Evolutionary conservation across 2,797 vertebrate species (phyloP), one percentile per base, ranked within the genome.

Genomic region (Oreonectes daqikongensis): DNA sequence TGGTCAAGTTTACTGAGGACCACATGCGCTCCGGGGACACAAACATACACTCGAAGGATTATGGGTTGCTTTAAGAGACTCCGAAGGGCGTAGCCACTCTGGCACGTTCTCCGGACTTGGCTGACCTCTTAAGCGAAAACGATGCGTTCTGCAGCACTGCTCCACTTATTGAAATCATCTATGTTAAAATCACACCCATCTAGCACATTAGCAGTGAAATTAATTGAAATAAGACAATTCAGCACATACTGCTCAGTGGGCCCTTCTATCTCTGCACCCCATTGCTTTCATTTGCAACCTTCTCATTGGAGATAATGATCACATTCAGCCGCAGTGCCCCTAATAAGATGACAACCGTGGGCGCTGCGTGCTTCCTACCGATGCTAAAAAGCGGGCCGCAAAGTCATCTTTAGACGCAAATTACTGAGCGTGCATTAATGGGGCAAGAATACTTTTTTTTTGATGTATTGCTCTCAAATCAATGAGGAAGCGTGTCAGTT

Each of bases 211-310:
- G 85, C 85, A 85, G 75, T 78, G 79, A 88, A 89, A 88, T 89
- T 85, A 88, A 86, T 86, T 89, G 86, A 90, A 89, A 90, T 86
- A 86, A 88, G 86, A 88, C 88, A 85, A 85, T 89, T 88, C 87
- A 88, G 86, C 87, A 86, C 82, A 78, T 83, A 75, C 81, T 84
- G 87, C 71, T 84, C 80, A 87, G 84, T 80, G 78, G 83, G 81
- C 81, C 72, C 81, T 79, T 78, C 80, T 81, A 84, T 83, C 79
- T 82, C 80, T 83, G 82, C 84, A 87, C 84, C 83, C 80, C 83
- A 86, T 84, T 87, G 83, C 83, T 86, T 86, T 86, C 78, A 85
- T 83, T 85, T 77, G 75, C 80, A 77, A 75, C 81, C 65, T 75
- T 81, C 80, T 84, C 57, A 38, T 79, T 67, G 69, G 77, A 85